Evolutionary conservation across 2,888 invertebrate species (phyloP).

Genomic region (Pyrochroa serraticornis): DNA sequence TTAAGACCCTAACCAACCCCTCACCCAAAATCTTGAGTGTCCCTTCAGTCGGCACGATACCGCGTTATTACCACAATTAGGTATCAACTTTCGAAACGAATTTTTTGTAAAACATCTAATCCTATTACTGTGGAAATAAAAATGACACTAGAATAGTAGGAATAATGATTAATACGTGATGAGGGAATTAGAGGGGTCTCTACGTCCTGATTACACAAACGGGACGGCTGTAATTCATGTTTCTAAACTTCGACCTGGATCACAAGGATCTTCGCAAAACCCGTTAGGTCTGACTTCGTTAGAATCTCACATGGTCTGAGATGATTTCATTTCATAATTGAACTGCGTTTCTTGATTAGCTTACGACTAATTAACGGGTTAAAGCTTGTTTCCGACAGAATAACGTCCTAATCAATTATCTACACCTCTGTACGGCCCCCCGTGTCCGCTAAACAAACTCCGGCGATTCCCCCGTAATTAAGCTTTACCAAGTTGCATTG

Average conservation of each 20-base stretch:
- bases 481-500: no score
- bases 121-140: no score
- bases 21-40: no score
- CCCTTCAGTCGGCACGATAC: no score
- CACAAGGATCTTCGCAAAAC: conserved; percentile 37
- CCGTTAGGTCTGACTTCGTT: conserved; percentile 23
- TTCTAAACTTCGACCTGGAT: background rate
- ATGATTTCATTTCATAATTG: background rate
- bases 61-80: no score
- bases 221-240: background rate
- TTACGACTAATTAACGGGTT: conserved; percentile 27
- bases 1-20: conserved; percentile 19
- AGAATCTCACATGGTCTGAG: conserved; percentile 12
- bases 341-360: conserved; percentile 16
- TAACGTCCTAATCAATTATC: conserved; percentile 13
- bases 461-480: no score
- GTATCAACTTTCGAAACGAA: no score
- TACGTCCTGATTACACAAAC: background rate
- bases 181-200: background rate
- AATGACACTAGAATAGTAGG: no score
- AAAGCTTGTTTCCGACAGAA: conserved; percentile 20
- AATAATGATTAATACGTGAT: background rate
- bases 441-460: background rate
- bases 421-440: conserved; percentile 1
- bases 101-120: no score